Evolutionary conservation across 2,113 vertebrate species (phyloP).

Genomic region (Promerops cafer): DNA sequence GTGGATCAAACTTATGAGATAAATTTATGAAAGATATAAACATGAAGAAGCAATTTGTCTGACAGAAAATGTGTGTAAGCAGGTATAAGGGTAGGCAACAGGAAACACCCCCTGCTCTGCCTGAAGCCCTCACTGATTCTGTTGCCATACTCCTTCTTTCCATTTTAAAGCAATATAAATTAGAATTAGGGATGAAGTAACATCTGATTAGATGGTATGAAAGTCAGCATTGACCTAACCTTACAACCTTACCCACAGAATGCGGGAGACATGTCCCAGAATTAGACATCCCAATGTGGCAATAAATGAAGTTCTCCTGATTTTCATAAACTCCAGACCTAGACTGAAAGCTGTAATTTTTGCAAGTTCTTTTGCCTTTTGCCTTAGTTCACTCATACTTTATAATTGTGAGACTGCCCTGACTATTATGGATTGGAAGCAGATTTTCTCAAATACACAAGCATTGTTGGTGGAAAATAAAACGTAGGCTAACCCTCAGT

Average conservation of each 20-base stretch:
- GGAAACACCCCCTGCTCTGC: not conserved
- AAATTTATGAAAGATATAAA: not conserved
- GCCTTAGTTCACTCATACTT: not conserved
- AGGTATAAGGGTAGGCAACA: not conserved
- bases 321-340: not conserved
- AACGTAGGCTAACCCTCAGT: not conserved
- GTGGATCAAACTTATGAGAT: not conserved
- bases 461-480: not conserved
- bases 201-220: not conserved
- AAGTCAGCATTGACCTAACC: not conserved
- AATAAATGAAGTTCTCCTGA: not conserved
- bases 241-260: not conserved
- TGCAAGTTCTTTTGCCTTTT: not conserved
- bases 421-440: not conserved
- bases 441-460: not conserved
- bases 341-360: not conserved
- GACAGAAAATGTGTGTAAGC: not conserved
- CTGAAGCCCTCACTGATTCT: not conserved
- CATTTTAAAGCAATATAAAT: not conserved
- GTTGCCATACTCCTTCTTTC: not conserved
- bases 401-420: not conserved
- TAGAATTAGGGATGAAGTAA: not conserved
- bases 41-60: not conserved
- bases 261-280: fast-evolving
- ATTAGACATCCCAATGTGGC: not conserved